Evolutionary conservation across 2,797 vertebrate genomes (phyloP).

Genomic region (Rhinophrynus dorsalis): DNA sequence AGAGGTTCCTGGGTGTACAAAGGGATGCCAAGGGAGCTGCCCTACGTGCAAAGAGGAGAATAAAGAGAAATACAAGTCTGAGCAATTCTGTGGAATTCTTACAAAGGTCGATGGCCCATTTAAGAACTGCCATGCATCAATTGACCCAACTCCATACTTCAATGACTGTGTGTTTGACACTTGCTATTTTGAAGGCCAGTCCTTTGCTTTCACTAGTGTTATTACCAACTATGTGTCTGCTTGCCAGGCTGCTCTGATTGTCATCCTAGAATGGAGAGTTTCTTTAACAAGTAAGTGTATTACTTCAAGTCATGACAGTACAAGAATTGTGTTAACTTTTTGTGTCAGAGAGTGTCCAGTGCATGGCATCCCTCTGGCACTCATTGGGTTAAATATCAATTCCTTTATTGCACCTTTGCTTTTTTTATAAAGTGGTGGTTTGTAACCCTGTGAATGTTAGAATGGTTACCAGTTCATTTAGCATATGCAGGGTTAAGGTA

Average conservation of each 20-base stretch:
- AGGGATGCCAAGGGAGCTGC: conserved; percentile 47
- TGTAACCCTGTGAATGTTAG: too few relatives aligned
- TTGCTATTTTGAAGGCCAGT: conserved; percentile 60
- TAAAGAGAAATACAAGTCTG: conserved; percentile 53
- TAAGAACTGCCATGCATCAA: conserved; percentile 54
- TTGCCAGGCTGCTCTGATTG: conserved; percentile 63
- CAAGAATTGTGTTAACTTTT: too few relatives aligned
- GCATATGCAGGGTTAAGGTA: too few relatives aligned
- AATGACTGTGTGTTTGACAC: conserved; percentile 60
- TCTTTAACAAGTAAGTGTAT: too few relatives aligned
- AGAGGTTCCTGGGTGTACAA: conserved; percentile 64
- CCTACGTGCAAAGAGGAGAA: conserved; percentile 46
- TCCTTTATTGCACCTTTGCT: too few relatives aligned
- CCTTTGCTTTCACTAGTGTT: conserved; percentile 57
- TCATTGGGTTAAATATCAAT: too few relatives aligned
- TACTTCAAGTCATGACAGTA: too few relatives aligned
- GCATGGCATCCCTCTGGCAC: too few relatives aligned
- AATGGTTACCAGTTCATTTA: too few relatives aligned
- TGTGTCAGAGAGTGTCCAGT: too few relatives aligned
- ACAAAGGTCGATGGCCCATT: conserved; percentile 55
- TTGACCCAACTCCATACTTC: conserved; percentile 58
- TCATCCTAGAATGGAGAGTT: conserved; percentile 61
- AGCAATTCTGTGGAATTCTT: conserved; percentile 59
- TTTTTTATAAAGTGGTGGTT: too few relatives aligned
- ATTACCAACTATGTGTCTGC: conserved; percentile 58